Conservation (phyloP, 2,797 vertebrate genomes). For the Oryzias sinensis region DNA sequence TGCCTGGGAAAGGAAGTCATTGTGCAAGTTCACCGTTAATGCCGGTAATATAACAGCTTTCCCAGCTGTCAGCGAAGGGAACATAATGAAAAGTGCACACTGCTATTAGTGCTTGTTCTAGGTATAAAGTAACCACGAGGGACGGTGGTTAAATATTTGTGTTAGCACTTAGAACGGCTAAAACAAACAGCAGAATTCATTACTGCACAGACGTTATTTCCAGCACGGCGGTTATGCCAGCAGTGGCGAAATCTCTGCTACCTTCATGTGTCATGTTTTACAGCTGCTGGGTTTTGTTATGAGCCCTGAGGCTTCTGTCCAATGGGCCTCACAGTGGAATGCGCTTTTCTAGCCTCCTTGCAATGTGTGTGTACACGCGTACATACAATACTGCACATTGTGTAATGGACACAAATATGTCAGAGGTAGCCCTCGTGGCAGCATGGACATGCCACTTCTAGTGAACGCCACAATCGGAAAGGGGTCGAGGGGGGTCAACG, state of each 20-base stretch:
- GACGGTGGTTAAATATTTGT: conserved; percentile 39
- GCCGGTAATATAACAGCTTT: conserved; percentile 29
- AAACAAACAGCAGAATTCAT: conserved; percentile 55
- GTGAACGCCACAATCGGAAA: conserved; percentile 63
- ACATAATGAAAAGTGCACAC: conserved; percentile 25
- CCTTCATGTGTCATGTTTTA: conserved; percentile 69
- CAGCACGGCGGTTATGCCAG: conserved; percentile 46
- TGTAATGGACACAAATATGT: conserved; percentile 64
- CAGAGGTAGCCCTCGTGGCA: conserved; percentile 52
- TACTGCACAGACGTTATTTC: conserved; percentile 48
- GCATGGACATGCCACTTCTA: conserved; percentile 52
- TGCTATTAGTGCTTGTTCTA: conserved; percentile 18
- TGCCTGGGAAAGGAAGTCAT: conserved; percentile 55
- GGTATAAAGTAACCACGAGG: conserved; percentile 42
- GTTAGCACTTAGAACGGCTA: conserved; percentile 43
- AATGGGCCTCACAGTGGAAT: conserved; percentile 63
- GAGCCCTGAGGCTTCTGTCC: conserved; percentile 48
- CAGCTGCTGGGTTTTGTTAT: conserved; percentile 59
- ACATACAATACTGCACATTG: conserved; percentile 33
- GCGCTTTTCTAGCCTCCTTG: conserved; percentile 11
- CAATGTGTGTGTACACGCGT: conserved; percentile 17
- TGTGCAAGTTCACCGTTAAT: conserved; percentile 32
- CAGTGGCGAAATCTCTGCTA: conserved; percentile 54
- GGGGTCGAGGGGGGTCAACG: conserved; percentile 64
- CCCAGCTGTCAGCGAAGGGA: conserved; percentile 9